Conservation (phyloP, 30 jellyfish, hydroid and myxozoan species). For the Morbakka virulenta region DNA sequence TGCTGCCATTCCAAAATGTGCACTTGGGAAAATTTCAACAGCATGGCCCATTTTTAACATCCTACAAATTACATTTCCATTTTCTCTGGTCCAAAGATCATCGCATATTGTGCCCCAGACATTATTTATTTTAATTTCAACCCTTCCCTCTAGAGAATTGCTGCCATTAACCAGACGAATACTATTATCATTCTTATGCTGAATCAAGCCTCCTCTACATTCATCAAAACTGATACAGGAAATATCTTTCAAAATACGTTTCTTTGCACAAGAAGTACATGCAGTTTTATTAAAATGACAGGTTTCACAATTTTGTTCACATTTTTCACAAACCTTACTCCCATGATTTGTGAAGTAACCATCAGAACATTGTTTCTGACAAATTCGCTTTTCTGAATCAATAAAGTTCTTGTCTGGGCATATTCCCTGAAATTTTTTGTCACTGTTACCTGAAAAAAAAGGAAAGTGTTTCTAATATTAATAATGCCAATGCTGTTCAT, state of each 20-base stretch:
- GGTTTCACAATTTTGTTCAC: neutral
- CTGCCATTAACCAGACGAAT: neutral
- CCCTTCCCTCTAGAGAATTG: neutral
- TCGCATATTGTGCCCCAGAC: neutral
- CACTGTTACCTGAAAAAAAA: no score
- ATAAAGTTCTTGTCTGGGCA: neutral
- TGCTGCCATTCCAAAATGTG: neutral
- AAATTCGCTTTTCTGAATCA: neutral
- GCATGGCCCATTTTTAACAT: neutral
- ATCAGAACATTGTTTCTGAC: neutral
- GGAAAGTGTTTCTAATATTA: no score
- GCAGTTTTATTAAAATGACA: neutral
- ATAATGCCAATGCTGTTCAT: no score
- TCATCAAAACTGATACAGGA: neutral
- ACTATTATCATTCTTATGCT: neutral
- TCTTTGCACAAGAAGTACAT: neutral
- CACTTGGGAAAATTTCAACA: neutral
- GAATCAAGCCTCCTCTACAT: neutral
- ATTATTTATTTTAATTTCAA: neutral
- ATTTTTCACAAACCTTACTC: neutral
- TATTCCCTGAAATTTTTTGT: no score
- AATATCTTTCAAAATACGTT: neutral
- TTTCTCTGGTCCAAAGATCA: neutral
- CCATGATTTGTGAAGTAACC: neutral
- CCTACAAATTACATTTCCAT: neutral